phyloP scores from a whole-genome alignment of 1,140 invertebrate species.

The Potamilus streckersoni region DNA sequence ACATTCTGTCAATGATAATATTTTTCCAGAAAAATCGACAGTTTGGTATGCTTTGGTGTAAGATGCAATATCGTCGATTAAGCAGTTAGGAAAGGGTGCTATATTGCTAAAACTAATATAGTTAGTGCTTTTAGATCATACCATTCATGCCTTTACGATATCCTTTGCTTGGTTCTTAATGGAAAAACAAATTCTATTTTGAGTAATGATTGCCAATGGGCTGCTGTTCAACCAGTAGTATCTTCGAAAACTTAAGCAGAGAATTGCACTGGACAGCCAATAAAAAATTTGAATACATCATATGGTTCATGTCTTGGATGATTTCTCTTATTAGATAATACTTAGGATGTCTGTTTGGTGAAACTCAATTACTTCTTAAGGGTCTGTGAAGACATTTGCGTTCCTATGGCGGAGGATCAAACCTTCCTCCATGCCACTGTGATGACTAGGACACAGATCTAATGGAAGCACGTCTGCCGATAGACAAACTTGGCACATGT shows the following conservation, averaged over 20 bases:
- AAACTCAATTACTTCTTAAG: not conserved
- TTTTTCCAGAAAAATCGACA: not conserved
- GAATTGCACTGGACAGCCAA: constrained; percentile 21
- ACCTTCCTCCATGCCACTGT: not conserved
- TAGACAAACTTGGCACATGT: too few species aligned
- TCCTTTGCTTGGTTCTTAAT: constrained; percentile 30
- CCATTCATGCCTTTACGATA: constrained; percentile 22
- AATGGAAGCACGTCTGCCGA: too few species aligned
- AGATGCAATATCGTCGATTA: constrained; percentile 7
- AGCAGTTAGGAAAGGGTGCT: not conserved
- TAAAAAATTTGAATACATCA: not conserved
- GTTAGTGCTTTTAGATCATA: constrained; percentile 25
- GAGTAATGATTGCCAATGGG: constrained; percentile 20
- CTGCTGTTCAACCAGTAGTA: not conserved
- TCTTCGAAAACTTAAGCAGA: constrained; percentile 28
- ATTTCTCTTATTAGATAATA: constrained; percentile 24
- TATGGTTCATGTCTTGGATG: constrained; percentile 27
- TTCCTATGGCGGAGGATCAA: constrained; percentile 2
- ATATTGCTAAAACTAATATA: constrained; percentile 34
- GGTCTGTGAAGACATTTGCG: not conserved
- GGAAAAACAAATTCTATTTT: constrained; percentile 13
- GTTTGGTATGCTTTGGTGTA: constrained; percentile 30
- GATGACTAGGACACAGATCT: not conserved
- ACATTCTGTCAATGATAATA: constrained; percentile 27
- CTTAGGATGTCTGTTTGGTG: not conserved